Evolutionary conservation across 2,113 vertebrate genomes (phyloP), one percentile per base, ranked within the genome.

Genomic region (Erpornis zantholeuca): DNA sequence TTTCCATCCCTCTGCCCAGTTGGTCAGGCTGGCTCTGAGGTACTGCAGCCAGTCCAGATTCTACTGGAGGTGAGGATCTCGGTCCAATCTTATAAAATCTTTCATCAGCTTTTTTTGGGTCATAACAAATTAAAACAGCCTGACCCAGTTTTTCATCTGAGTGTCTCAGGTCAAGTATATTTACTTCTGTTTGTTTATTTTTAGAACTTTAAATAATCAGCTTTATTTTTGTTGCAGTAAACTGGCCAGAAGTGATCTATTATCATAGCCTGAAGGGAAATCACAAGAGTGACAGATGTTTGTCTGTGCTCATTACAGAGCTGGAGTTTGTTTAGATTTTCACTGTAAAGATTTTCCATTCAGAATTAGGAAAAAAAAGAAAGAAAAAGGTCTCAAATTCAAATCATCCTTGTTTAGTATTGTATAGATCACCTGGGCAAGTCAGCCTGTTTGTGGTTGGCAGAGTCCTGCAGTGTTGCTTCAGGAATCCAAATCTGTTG

Each of bases 171-270:
- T 97, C 90, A 97, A 96, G 87, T 95, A n/a, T 96, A 82, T 95
- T 98, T 97, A 97, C 70, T 97, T 97, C 53, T 96, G 88, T 92
- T 63, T 91, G 84, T 92, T 71, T 95, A 76, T 94, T 94, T 95
- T 94, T 88, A 92, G 86, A 93, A 78, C 73, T 97, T 97, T 91
- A 97, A 97, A 97, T 95, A 70, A 29, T 71, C 45, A 53, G 82
- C 77, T 97, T 94, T 97, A 91, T 95, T 97, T 97, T 97, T 82
- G 61, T 95, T 96, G 88, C 57, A 87, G 71, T 97, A 97, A 96
- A 96, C 85, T 91, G 88, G 78, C 73, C 90, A 96, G 64, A 95
- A 97, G 90, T 80, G 72, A 94, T 83, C 86, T 96, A 80, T 96
- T 97, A 90, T 90, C 53, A 23, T 71, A 72, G 89, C 88, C 86